Percentiles rank a stretch among this genome's conserved stretches.
Evolutionary conservation across 1,140 invertebrate species (phyloP).

Genomic region (Drosophila takahashii): DNA sequence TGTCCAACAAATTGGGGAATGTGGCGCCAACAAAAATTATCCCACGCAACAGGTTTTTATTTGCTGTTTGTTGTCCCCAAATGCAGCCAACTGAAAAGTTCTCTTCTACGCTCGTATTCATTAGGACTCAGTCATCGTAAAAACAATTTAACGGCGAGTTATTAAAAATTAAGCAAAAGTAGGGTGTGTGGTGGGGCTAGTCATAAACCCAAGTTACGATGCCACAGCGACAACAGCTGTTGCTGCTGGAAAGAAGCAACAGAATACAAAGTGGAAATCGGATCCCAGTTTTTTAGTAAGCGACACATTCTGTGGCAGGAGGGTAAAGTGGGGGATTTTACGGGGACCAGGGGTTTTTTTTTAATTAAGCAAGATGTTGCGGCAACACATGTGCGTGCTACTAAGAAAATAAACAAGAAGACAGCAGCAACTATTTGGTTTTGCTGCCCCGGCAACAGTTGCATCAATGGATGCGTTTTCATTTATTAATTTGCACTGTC

Average conservation of each 20-base stretch:
- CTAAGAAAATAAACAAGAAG: neutral
- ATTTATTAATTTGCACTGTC: conserved; percentile 75
- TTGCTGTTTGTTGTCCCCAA: conserved; percentile 33
- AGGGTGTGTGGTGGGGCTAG: conserved; percentile 9
- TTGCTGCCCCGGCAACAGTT: conserved; percentile 37
- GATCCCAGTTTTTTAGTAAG: conserved; percentile 37
- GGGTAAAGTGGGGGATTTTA: neutral
- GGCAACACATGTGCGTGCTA: conserved; percentile 66
- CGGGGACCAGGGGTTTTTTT: conserved; percentile 3
- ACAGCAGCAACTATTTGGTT: neutral
- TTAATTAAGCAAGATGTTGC: conserved; percentile 73
- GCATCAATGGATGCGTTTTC: conserved; percentile 79
- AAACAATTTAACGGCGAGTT: conserved; percentile 59
- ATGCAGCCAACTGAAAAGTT: conserved; percentile 39
- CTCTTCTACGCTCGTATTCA: conserved; percentile 20
- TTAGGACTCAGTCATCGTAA: conserved; percentile 51
- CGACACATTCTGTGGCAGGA: conserved; percentile 43
- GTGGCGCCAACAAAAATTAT: conserved; percentile 45
- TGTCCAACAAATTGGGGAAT: conserved; percentile 50
- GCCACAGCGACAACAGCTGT: conserved; percentile 16
- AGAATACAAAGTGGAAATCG: conserved; percentile 45
- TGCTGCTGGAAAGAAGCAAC: conserved; percentile 30
- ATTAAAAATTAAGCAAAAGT: conserved; percentile 66
- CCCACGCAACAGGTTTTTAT: conserved; percentile 76
- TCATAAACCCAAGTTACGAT: conserved; percentile 59